Conservation (phyloP, 2,888 invertebrate genomes). For the Pecten maximus region DNA sequence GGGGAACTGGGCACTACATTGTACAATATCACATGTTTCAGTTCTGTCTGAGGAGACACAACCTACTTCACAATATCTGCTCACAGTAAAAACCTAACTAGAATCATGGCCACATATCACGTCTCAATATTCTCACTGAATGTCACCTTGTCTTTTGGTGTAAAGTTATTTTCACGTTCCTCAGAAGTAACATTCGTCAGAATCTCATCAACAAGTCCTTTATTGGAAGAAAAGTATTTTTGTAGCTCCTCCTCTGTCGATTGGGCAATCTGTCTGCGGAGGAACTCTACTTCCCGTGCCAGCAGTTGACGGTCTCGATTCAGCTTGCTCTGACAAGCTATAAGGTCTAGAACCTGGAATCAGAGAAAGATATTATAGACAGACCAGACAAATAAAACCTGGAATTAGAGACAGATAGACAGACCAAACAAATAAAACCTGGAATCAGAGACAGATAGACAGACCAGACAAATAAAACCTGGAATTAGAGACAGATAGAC, state of each 20-base stretch:
- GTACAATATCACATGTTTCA: not conserved
- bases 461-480: no score
- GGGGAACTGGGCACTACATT: not conserved
- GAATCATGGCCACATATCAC: not conserved
- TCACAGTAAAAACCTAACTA: not conserved
- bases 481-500: no score
- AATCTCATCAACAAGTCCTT: conserved; percentile 73
- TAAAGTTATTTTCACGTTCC: conserved; percentile 57
- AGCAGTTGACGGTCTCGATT: conserved; percentile 77
- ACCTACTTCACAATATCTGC: not conserved
- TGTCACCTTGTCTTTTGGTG: conserved; percentile 40
- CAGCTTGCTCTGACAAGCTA: conserved; percentile 74
- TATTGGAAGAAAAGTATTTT: conserved; percentile 72
- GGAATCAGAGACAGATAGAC: no score
- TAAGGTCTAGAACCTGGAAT: conserved; percentile 77
- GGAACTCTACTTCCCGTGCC: conserved; percentile 79
- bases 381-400: no score
- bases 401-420: no score
- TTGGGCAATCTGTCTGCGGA: conserved; percentile 73
- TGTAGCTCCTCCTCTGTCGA: conserved; percentile 67
- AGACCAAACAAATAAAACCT: no score
- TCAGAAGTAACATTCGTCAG: conserved; percentile 70
- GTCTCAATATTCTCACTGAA: conserved; percentile 38
- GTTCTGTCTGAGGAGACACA: not conserved
- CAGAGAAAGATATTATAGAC: not conserved